Evolutionary conservation across 2,113 vertebrate genomes (phyloP), one percentile per base, ranked within the genome.

Genomic region (Chinchilla lanigera): DNA sequence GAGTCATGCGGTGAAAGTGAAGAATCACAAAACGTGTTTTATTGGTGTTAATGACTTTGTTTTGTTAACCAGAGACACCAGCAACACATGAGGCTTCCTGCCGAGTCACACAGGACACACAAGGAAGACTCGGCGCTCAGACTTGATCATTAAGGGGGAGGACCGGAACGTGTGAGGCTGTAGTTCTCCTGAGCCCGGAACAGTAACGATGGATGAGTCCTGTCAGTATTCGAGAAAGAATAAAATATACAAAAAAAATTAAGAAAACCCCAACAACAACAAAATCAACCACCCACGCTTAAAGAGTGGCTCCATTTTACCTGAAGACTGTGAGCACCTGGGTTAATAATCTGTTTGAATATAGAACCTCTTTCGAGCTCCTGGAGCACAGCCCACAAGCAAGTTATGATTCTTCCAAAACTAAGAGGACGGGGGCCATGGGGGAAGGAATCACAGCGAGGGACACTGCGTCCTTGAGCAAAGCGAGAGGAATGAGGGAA

Each of bases 1-100:
- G 83, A 92, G n/a, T 77, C 94, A 77, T 96, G 92, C 38, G 73
- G 80, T 69, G 83, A 93, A 58, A 80, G 60, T 91, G 67, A 88
- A 89, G 85, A 96, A 89, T 92, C 92, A 90, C 19, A 41, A 95
- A 95, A 73, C 82, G 84, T 54, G 91, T 97, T 96, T 94, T 92
- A 94, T 87, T 93, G 93, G 85, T 69, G 94, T 93, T 96, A 96
- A 94, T 96, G 89, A 95, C 85, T 93, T 86, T 94, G 50, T 87
- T 96, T 83, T 56, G 50, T 41, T 83, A 95, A 84, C 89, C 69
- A 93, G 85, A 86, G 87, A 90, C 96, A 92, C 91, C 92, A 93
- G 90, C 85, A 85, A 86, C 67, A 92, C 6, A 10, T 84, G 91
- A 63, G 94, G 85, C 89, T 95, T 94, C 87, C 88, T 87, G 89